phyloP scores from a whole-genome alignment of 2,888 invertebrate genomes.

The Amphipyra berbera region DNA sequence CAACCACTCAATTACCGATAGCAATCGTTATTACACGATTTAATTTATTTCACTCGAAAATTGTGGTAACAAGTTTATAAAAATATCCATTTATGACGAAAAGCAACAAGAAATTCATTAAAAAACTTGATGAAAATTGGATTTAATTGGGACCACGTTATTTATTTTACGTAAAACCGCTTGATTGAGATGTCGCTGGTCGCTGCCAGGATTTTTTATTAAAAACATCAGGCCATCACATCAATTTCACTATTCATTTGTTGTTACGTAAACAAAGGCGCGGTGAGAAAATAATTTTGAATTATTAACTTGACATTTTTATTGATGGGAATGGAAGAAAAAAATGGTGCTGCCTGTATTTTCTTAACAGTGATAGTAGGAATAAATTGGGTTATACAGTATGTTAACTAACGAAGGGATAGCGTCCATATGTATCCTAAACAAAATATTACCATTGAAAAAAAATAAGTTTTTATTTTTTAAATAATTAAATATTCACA shows the following conservation, averaged over 20 bases:
- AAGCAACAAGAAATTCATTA: constrained; percentile 53
- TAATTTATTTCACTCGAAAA: constrained; percentile 68
- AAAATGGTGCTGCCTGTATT: background rate
- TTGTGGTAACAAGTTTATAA: constrained; percentile 46
- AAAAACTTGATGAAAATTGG: constrained; percentile 62
- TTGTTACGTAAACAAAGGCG: constrained; percentile 30
- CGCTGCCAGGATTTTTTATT: constrained; percentile 29
- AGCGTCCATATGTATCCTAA: no score
- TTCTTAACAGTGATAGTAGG: no score
- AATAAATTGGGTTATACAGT: no score
- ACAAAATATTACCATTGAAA: no score
- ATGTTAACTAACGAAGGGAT: no score
- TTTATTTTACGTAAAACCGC: constrained; percentile 56
- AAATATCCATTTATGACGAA: constrained; percentile 66
- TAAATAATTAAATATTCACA: no score
- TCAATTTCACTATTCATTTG: constrained; percentile 50
- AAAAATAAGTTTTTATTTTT: no score
- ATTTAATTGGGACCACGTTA: constrained; percentile 69
- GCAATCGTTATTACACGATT: constrained; percentile 76
- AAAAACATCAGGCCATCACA: constrained; percentile 35
- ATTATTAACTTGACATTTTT: constrained; percentile 31
- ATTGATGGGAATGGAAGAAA: constrained; percentile 6
- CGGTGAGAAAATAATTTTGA: constrained; percentile 26
- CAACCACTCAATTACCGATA: constrained; percentile 77
- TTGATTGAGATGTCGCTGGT: constrained; percentile 69